Base-by-base conservation (phyloP, 2,797 vertebrate species). In the Toxotes lorentzi region DNA sequence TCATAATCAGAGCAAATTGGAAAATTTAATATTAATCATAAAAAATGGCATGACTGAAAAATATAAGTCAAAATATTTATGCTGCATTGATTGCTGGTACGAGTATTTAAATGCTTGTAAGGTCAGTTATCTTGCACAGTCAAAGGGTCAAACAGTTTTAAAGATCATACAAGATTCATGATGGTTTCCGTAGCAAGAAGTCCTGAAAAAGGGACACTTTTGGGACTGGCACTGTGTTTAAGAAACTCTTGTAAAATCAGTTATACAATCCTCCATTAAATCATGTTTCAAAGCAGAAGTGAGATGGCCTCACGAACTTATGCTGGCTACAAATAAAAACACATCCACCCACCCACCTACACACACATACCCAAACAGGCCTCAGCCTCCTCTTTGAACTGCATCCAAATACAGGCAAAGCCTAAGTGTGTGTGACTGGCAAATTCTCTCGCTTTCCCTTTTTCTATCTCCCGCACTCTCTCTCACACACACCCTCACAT, bases 231-330 rank as follows among this genome's bases (percentile, higher is more conserved):
- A 61, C 47, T 16, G 16, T 51, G 61, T 62, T 67, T 59, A 47
- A 70, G 58, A 82, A 79, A 72, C 40, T 51, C 3, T 59, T 57
- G 9, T 12, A n/a, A 68, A 73, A 69, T 54, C 68, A 24, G 81
- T 84, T 86, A 82, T 17, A 75, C 76, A 89, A 89, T 65, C 45
- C 73, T 69, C 69, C 19, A 32, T 82, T 61, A 71, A 77, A 76
- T 76, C 30, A 59, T 70, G 77, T 85, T 89, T 88, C 57, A 86
- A 88, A 89, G 76, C 69, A 86, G 80, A 82, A 90, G 83, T 79
- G 80, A 85, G 73, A 73, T 80, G 77, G 73, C 81, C 81, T 80
- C 0, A 4, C 76, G 80, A 85, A 84, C 87, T 83, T 58, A 58
- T 73, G 67, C 64, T 77, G 80, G 68, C 65, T 84, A 67, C 83